Evolutionary conservation across 1,140 invertebrate genomes (phyloP).

Genomic region (Drosophila miranda): DNA sequence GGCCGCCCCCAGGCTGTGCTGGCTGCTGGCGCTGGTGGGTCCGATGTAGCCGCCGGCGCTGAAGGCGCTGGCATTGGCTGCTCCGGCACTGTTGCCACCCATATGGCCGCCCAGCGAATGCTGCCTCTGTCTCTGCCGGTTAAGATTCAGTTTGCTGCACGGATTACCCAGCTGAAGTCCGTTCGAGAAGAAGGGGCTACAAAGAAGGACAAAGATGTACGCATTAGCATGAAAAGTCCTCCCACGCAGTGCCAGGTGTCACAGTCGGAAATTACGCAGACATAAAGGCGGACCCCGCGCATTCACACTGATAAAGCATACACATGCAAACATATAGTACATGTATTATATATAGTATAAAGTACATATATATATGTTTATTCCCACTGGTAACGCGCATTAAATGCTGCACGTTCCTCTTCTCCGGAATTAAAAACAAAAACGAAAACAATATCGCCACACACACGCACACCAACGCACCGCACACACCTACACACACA

Average conservation of each 20-base stretch:
- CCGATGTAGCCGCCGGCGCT: slow-evolving; percentile 76
- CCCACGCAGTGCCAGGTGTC: too few species aligned
- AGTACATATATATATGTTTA: not conserved
- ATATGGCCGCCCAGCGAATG: slow-evolving; percentile 47
- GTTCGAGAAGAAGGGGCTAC: slow-evolving; percentile 16
- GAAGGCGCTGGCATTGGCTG: slow-evolving; percentile 69
- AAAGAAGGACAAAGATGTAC: slow-evolving; percentile 15
- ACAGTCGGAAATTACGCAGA: too few species aligned
- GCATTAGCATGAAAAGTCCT: too few species aligned
- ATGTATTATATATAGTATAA: slow-evolving; percentile 11
- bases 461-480: slow-evolving; percentile 1
- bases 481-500: slow-evolving; percentile 30
- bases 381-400: slow-evolving; percentile 6
- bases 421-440: slow-evolving; percentile 34
- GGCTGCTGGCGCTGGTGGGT: slow-evolving; percentile 53
- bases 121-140: slow-evolving; percentile 47
- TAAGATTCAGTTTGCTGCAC: slow-evolving; percentile 65
- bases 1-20: slow-evolving; percentile 35
- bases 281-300: too few species aligned
- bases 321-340: not conserved
- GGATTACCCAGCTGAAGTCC: slow-evolving; percentile 59
- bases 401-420: not conserved
- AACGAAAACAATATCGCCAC: slow-evolving; percentile 40
- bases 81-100: slow-evolving; percentile 66
- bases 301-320: not conserved